A percentile compares a stretch with the other conserved stretches of the same genome.
phyloP scores from a whole-genome alignment of 2,113 vertebrate genomes.

The Xenopus laevis region DNA sequence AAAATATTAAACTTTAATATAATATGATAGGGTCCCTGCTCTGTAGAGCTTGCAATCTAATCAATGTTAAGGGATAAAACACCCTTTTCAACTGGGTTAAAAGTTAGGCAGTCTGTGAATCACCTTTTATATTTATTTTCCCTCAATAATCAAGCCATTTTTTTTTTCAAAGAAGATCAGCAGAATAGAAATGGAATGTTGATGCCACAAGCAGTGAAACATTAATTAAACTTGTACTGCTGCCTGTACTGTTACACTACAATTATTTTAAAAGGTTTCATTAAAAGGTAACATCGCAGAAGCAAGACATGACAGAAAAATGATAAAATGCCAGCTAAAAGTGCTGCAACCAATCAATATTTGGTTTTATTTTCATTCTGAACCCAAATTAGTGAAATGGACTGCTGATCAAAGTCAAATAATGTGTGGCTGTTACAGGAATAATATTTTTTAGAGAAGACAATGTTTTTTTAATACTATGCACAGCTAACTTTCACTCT shows the following conservation, averaged over 20 bases:
- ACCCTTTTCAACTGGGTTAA: no score
- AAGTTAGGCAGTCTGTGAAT: no score
- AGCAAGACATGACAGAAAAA: slow-evolving; percentile 9
- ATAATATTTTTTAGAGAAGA: neutral
- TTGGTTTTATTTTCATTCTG: slow-evolving; percentile 3
- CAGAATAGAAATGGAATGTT: neutral
- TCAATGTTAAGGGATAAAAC: no score
- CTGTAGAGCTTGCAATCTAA: no score
- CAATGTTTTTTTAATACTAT: neutral
- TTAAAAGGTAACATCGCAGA: slow-evolving; percentile 24
- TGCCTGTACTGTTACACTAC: slow-evolving; percentile 12
- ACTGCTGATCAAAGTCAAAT: neutral
- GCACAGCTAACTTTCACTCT: neutral
- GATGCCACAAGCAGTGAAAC: slow-evolving; percentile 4
- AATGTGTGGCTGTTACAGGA: neutral
- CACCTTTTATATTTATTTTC: no score
- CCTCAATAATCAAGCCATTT: neutral
- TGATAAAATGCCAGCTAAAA: slow-evolving; percentile 16
- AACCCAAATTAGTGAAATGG: neutral
- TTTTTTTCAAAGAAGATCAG: neutral
- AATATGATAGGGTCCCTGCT: no score
- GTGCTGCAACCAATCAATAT: slow-evolving; percentile 17
- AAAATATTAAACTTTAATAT: no score
- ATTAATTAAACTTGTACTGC: slow-evolving; percentile 20
- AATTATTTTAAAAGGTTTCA: slow-evolving; percentile 25